Evolutionary conservation across 2,113 vertebrate genomes (phyloP).

Genomic region (Alouatta palliata): DNA sequence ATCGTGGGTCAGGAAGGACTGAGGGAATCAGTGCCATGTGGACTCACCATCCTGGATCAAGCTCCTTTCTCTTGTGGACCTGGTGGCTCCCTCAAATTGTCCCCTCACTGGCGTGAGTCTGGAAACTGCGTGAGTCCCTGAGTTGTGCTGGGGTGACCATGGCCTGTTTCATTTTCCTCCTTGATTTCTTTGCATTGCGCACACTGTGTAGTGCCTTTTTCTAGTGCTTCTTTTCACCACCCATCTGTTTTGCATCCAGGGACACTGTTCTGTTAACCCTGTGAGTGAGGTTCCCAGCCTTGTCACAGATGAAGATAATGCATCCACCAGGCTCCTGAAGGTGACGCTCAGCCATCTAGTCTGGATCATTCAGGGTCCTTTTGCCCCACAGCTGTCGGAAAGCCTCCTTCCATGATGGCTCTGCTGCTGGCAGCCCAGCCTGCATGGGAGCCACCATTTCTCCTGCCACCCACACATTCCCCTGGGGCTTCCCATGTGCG

Average conservation of each 20-base stretch:
- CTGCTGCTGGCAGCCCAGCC: neutral
- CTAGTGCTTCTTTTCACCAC: too few relatives aligned
- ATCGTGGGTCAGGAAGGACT: neutral
- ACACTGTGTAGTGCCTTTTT: neutral
- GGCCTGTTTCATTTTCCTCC: neutral
- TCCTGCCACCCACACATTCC: neutral
- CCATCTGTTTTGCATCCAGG: rapidly evolving
- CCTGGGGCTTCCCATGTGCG: neutral
- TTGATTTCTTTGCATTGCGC: neutral
- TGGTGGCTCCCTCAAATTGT: neutral
- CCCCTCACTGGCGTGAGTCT: neutral
- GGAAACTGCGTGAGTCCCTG: neutral
- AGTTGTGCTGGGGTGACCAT: neutral
- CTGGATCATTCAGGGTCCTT: neutral
- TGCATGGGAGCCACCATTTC: neutral
- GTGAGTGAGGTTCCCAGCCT: too few relatives aligned
- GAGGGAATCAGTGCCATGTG: neutral
- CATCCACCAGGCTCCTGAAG: neutral
- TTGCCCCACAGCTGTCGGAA: too few relatives aligned
- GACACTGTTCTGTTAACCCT: neutral
- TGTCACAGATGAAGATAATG: neutral
- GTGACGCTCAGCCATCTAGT: neutral
- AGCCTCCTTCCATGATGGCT: rapidly evolving
- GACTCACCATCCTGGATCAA: rapidly evolving
- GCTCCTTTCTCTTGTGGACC: neutral